phyloP scores from a whole-genome alignment of 2,797 vertebrate genomes.

The Pantherophis alleghaniensis region DNA sequence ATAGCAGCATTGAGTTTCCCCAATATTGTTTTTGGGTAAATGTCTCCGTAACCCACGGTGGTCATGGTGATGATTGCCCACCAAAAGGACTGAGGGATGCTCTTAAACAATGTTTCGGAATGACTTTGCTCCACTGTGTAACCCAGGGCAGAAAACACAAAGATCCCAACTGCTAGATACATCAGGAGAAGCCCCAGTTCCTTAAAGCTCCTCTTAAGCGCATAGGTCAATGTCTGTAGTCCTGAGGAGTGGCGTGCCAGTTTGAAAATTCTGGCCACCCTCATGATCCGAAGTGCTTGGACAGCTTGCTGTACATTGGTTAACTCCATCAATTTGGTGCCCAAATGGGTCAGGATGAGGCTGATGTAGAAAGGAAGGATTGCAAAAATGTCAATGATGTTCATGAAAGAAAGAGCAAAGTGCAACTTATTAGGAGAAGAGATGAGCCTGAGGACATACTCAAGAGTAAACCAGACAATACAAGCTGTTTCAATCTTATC shows the following conservation, averaged over 20 bases:
- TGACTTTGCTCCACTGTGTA: slow-evolving; percentile 98
- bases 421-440: slow-evolving; percentile 89
- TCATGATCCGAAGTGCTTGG: slow-evolving; percentile 92
- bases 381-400: slow-evolving; percentile 90
- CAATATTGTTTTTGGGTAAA: slow-evolving; percentile 95
- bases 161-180: slow-evolving; percentile 97
- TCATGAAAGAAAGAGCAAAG: slow-evolving; percentile 92
- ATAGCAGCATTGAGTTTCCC: slow-evolving; percentile 95
- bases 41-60: slow-evolving; percentile 95
- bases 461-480: slow-evolving; percentile 93
- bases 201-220: slow-evolving; percentile 93
- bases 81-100: slow-evolving; percentile 98
- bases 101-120: slow-evolving; percentile 93
- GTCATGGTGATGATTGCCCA: slow-evolving; percentile 99
- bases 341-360: slow-evolving; percentile 86
- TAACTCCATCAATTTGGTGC: slow-evolving; percentile 90
- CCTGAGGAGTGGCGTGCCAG: slow-evolving; percentile 93
- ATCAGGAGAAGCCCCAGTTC: slow-evolving; percentile 94
- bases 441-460: slow-evolving; percentile 87
- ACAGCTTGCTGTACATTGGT: slow-evolving; percentile 93
- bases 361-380: slow-evolving; percentile 95
- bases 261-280: slow-evolving; percentile 94
- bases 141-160: slow-evolving; percentile 93
- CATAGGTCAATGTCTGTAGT: slow-evolving; percentile 93
- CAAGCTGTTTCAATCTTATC: slow-evolving; percentile 92